Evolutionary conservation across 2,113 vertebrate species (phyloP), one percentile per base, ranked within the genome.

Genomic region (Stegostoma tigrinum): DNA sequence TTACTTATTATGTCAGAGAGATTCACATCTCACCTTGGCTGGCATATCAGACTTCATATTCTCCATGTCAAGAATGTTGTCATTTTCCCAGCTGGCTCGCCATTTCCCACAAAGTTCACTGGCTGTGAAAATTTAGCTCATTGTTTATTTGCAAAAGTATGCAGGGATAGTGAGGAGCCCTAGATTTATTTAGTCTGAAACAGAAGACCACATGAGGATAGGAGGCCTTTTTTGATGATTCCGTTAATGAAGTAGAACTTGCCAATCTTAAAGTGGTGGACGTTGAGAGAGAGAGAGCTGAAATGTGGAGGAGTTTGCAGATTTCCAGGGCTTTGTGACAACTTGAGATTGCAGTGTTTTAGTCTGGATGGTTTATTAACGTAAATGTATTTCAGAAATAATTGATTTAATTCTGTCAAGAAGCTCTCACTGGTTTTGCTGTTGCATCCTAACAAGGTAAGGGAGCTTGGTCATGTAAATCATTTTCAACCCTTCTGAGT

Each of bases 351-450:
- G 61, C n/a, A 52, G 42, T 68, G 83, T 87, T 95, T 95, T 95
- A 95, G 89, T 87, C 83, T 68, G 23, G 83, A 68, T 95, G 95
- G 61, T 68, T 95, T 75, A 80, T 87, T 96, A 96, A 95, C 91
- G 67, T 34, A 70, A 95, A 75, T 96, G 85, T 95, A 83, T 95
- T 90, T 87, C 83, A 83, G 72, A 96, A 95, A 91, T 78, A 96
- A 96, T 90, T 64, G 87, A 90, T 90, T 90, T 78, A 95, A 61
- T 64, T n/a, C 52, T 93, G 55, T 66, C 89, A 66, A 66, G 64
- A 66, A 93, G 15, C 55, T 93, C 55, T 38, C 34, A 66, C 61
- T 67, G 61, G 89, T 61, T 93, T 2, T n/a, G 61, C 61, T 93
- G 61, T 64, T 93, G 61, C 89, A 23, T 66, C 34, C 89, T 93